These are phyloP conservation scores for Leucania comma DNA, from an alignment of 2,888 invertebrate genomes.

Conservation along the genomic window DNA sequence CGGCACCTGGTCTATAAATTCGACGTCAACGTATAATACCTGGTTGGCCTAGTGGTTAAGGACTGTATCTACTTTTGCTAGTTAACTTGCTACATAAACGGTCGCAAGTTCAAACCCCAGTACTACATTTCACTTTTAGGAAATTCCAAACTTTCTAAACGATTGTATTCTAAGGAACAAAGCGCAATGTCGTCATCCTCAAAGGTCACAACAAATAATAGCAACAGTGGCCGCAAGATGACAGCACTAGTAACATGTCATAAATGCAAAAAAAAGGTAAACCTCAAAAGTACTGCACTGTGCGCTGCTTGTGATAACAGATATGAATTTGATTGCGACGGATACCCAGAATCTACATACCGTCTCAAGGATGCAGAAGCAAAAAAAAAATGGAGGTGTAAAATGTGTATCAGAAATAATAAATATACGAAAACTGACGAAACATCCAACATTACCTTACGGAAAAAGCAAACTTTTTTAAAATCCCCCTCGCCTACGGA, in stretches of 20 bases:
- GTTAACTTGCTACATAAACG: too few relatives aligned
- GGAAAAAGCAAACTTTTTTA: slow-evolving; percentile 3
- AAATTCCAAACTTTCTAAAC: too few relatives aligned
- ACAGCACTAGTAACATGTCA: slow-evolving; percentile 12
- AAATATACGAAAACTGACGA: not conserved
- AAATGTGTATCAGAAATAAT: slow-evolving; percentile 18
- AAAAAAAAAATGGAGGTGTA: slow-evolving; percentile 10
- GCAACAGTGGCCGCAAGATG: slow-evolving; percentile 1
- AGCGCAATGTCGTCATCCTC: too few relatives aligned
- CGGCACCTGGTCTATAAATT: too few relatives aligned
- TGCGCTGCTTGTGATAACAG: slow-evolving; percentile 20
- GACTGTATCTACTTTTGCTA: too few relatives aligned
- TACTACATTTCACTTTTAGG: too few relatives aligned
- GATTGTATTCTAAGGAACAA: too few relatives aligned
- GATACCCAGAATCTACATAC: slow-evolving; percentile 25
- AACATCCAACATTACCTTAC: slow-evolving; percentile 10
- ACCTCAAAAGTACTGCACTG: slow-evolving; percentile 10
- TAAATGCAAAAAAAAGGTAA: too few relatives aligned
- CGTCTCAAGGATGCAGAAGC: slow-evolving; percentile 15
- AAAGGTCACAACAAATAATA: too few relatives aligned
- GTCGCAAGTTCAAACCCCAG: too few relatives aligned
- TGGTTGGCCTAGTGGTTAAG: too few relatives aligned
- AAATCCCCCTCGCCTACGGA: not conserved
- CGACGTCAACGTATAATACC: too few relatives aligned
- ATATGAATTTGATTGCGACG: slow-evolving; percentile 30